These are phyloP conservation scores for Agelaius phoeniceus DNA, from an alignment of 2,113 vertebrate genomes.

Conservation along the genomic window DNA sequence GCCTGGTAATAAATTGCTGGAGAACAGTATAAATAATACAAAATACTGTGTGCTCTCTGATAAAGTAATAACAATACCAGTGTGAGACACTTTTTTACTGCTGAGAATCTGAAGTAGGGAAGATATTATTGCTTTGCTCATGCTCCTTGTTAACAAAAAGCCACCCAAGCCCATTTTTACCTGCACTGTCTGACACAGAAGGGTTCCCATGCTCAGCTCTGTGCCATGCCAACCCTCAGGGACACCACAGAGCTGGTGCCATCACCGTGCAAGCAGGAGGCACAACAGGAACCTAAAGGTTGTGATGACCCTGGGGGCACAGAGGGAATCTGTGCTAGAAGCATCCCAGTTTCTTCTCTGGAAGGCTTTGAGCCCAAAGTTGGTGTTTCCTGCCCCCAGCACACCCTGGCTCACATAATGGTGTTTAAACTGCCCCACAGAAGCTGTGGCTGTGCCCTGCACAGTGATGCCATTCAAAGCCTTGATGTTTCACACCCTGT, in stretches of 20 bases:
- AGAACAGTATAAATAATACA: not conserved
- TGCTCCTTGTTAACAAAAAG: not conserved
- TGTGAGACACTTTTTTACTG: not conserved
- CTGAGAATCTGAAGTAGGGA: not conserved
- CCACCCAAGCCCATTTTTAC: not conserved
- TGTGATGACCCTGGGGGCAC: not conserved
- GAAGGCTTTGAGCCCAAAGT: not conserved
- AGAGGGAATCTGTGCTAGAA: not conserved
- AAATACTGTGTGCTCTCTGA: not conserved
- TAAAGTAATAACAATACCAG: not conserved
- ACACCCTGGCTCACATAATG: accelerated
- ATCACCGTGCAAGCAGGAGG: not conserved
- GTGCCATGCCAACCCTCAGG: accelerated
- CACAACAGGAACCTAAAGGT: not conserved
- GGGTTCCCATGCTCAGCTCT: not conserved
- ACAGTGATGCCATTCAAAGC: not conserved
- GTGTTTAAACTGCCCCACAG: not conserved
- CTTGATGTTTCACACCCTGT: not conserved
- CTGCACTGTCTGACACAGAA: not conserved
- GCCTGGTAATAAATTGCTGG: not conserved
- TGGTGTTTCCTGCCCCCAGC: not conserved
- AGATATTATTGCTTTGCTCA: not conserved
- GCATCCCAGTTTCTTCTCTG: not conserved
- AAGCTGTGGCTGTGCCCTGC: not conserved
- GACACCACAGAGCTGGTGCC: not conserved